phyloP scores from a whole-genome alignment of 2,888 invertebrate species.

The Mechanitis mazaeus region DNA sequence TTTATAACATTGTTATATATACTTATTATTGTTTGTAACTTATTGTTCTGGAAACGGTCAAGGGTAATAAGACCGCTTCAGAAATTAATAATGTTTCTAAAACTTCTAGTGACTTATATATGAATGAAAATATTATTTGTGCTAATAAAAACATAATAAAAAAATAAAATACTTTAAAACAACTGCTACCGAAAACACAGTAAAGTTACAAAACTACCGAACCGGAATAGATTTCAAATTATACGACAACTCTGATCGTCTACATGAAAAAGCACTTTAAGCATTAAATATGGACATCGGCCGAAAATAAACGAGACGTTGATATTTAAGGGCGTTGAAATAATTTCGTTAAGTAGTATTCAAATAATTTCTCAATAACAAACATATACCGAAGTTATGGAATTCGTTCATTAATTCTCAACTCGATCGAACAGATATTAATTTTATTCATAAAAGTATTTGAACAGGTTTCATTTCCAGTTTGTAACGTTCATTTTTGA shows the following conservation, averaged over 20 bases:
- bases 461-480: slow-evolving; percentile 10
- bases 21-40: neutral
- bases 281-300: slow-evolving; percentile 62
- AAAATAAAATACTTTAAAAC: neutral
- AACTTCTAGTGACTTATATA: too few species aligned
- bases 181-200: neutral
- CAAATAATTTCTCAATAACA: slow-evolving; percentile 11
- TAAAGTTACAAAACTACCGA: slow-evolving; percentile 14
- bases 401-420: slow-evolving; percentile 15
- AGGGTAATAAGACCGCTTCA: too few species aligned
- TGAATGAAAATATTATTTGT: neutral
- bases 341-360: slow-evolving; percentile 11
- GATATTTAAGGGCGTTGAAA: slow-evolving; percentile 37
- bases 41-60: neutral
- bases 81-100: too few species aligned
- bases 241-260: slow-evolving; percentile 35
- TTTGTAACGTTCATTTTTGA: neutral
- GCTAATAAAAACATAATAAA: neutral
- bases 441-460: slow-evolving; percentile 16
- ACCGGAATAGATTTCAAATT: slow-evolving; percentile 34
- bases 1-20: too few species aligned
- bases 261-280: slow-evolving; percentile 65
- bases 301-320: slow-evolving; percentile 36
- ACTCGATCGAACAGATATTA: slow-evolving; percentile 16
- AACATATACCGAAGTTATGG: slow-evolving; percentile 13